A percentile compares a stretch with the other conserved stretches of the same genome.
Conservation (phyloP, 1,140 invertebrate species). For the Akabosia matsudoensis region DNA sequence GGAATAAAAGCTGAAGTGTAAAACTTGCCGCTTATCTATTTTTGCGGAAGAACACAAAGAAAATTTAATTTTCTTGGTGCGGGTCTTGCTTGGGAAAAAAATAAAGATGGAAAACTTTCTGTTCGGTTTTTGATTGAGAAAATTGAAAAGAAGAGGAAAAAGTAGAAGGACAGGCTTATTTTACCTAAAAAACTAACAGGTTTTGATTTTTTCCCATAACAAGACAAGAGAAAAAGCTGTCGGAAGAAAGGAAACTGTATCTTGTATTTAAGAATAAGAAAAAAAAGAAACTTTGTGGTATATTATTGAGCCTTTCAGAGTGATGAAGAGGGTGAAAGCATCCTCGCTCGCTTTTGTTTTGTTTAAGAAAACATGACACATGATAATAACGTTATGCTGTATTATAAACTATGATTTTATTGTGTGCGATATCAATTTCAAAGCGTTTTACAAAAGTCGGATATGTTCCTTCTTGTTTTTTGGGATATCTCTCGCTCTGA, state of each 20-base stretch:
- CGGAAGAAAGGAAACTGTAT: too few relatives aligned
- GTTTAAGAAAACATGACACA: too few relatives aligned
- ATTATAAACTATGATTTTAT: too few relatives aligned
- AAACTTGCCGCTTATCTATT: constrained; percentile 20
- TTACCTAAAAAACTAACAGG: constrained; percentile 5
- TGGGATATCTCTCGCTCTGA: constrained; percentile 14
- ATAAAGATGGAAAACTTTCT: background rate
- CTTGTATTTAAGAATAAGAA: background rate
- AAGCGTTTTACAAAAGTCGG: background rate
- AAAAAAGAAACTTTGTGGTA: too few relatives aligned
- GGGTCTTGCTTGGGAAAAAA: too few relatives aligned
- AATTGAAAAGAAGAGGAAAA: background rate
- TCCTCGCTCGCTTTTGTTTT: too few relatives aligned
- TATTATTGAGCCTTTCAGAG: too few relatives aligned
- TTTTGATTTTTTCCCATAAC: background rate
- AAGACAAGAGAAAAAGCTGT: background rate
- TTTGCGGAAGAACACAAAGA: constrained; percentile 12
- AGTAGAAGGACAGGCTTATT: background rate
- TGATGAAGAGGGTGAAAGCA: too few relatives aligned
- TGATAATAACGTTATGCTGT: too few relatives aligned
- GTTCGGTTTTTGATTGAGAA: constrained; percentile 14
- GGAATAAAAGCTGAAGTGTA: background rate
- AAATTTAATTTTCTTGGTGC: constrained; percentile 10
- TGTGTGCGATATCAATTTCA: background rate
- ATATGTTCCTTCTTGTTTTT: background rate